Percentiles rank a stretch among this genome's conserved stretches.
phyloP scores from a whole-genome alignment of 1,140 invertebrate species.

The Eupeodes corollae region DNA sequence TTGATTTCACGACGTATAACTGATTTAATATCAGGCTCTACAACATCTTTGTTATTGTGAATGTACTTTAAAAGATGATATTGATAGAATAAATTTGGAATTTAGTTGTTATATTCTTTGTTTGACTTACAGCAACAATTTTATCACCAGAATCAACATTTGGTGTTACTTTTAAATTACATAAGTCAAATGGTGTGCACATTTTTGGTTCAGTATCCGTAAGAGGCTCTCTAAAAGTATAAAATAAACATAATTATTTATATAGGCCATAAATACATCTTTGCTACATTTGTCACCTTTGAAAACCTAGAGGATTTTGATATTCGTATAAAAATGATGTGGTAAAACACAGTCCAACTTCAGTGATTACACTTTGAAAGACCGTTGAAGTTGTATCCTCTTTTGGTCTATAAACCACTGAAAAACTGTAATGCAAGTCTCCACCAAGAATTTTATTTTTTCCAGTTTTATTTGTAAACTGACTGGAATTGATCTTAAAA shows the following conservation, averaged over 20 bases:
- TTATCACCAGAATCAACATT: no score
- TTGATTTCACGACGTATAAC: slow-evolving; percentile 12
- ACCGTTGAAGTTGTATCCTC: no score
- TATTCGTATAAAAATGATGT: slow-evolving; percentile 16
- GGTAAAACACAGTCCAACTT: slow-evolving; percentile 24
- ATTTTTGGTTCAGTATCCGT: not conserved
- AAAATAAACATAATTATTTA: not conserved
- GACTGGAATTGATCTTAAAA: no score
- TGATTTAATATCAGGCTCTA: slow-evolving; percentile 16
- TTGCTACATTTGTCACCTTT: not conserved
- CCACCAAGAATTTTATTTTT: no score
- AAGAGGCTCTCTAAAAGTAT: not conserved
- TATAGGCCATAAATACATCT: no score
- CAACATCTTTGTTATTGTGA: slow-evolving; percentile 24
- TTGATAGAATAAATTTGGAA: no score
- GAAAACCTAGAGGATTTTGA: slow-evolving; percentile 18
- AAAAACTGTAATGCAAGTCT: no score
- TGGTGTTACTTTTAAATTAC: no score
- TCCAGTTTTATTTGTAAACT: no score
- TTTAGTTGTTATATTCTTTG: no score
- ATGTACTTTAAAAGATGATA: slow-evolving; percentile 15
- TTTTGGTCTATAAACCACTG: no score
- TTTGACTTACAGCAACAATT: no score
- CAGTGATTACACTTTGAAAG: slow-evolving; percentile 15
- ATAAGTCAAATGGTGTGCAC: not conserved